Conservation (phyloP, 2,888 invertebrate species). For the Eupithecia pulchellata region DNA sequence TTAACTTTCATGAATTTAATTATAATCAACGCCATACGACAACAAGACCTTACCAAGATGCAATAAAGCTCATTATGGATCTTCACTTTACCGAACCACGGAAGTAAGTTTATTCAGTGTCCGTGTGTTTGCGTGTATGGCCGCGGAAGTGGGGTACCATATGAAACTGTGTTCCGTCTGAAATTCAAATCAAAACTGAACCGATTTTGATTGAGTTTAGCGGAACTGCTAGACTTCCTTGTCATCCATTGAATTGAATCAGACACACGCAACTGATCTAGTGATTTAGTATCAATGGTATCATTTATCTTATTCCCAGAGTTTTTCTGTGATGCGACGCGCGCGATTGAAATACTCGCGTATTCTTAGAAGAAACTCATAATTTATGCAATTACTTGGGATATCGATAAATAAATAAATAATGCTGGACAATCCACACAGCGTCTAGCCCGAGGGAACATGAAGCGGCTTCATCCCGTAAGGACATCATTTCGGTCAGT, state of each 20-base stretch:
- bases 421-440: too few species aligned
- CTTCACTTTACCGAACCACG: constrained; percentile 12
- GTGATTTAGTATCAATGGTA: constrained; percentile 12
- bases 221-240: constrained; percentile 38
- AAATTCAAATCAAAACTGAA: constrained; percentile 37
- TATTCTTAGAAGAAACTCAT: constrained; percentile 1
- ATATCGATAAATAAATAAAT: too few species aligned
- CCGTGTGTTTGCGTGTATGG: constrained; percentile 51
- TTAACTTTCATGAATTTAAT: constrained; percentile 24
- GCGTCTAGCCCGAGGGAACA: too few species aligned
- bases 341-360: background rate
- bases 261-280: constrained; percentile 20
- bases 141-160: constrained; percentile 46
- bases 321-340: background rate
- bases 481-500: too few species aligned
- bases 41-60: constrained; percentile 2
- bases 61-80: constrained; percentile 14
- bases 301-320: constrained; percentile 1
- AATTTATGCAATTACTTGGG: too few species aligned
- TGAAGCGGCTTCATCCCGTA: too few species aligned
- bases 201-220: constrained; percentile 35
- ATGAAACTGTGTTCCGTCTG: constrained; percentile 47
- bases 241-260: constrained; percentile 35
- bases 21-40: constrained; percentile 1
- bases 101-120: constrained; percentile 30